phyloP scores from a whole-genome alignment of 2,888 invertebrate genomes.

The Tetragonula carbonaria region DNA sequence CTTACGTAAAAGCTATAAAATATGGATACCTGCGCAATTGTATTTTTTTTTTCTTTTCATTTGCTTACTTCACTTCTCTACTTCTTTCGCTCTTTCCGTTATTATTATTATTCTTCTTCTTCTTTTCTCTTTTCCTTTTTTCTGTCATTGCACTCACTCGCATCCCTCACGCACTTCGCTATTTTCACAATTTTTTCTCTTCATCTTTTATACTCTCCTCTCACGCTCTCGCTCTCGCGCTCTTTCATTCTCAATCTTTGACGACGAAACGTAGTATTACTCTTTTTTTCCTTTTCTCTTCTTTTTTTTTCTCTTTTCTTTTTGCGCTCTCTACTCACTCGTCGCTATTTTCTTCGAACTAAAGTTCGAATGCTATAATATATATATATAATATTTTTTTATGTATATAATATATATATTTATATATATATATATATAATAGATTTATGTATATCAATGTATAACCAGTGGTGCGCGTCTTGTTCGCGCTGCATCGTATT shows the following conservation, averaged over 20 bases:
- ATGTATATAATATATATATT: constrained; percentile 57
- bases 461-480: constrained; percentile 53
- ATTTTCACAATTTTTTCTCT: constrained; percentile 1
- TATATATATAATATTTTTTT: constrained; percentile 56
- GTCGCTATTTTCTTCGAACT: constrained; percentile 47
- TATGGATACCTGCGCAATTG: constrained; percentile 73
- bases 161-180: constrained; percentile 6
- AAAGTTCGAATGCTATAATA: constrained; percentile 58
- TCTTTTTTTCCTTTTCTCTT: not conserved
- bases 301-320: not conserved
- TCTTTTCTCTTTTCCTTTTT: not conserved
- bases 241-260: not conserved
- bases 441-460: constrained; percentile 62
- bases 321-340: constrained; percentile 30
- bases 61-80: constrained; percentile 11
- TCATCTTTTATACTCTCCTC: no score
- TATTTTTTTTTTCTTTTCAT: constrained; percentile 22
- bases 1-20: constrained; percentile 81
- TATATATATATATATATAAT: constrained; percentile 61
- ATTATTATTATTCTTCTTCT: constrained; percentile 8
- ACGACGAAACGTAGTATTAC: constrained; percentile 25
- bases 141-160: not conserved
- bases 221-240: not conserved
- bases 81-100: not conserved
- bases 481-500: constrained; percentile 49